A percentile compares a stretch with the other conserved stretches of the same genome.
Conservation (phyloP, 2,797 vertebrate genomes). For the Malacoctenus gilli region DNA sequence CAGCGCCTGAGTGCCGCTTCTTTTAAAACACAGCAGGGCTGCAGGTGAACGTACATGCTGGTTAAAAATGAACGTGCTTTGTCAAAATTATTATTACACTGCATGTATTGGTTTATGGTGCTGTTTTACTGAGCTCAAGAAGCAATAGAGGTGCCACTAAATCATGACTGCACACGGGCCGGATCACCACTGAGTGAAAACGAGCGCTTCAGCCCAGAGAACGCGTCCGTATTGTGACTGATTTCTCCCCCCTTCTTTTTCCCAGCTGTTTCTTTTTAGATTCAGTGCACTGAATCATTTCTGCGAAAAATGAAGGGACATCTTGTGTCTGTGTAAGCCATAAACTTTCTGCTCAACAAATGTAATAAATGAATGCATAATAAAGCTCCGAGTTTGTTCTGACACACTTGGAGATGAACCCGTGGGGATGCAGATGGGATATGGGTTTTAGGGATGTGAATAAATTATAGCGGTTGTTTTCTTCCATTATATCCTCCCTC, state of each 20-base stretch:
- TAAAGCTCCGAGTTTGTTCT: conserved; percentile 66
- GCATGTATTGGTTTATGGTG: conserved; percentile 9
- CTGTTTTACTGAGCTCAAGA: conserved; percentile 23
- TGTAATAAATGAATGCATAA: conserved; percentile 66
- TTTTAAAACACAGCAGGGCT: conserved; percentile 8
- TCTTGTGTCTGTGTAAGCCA: conserved; percentile 51
- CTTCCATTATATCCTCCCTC: conserved; percentile 32
- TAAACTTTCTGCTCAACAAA: conserved; percentile 62
- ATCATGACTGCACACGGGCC: conserved; percentile 17
- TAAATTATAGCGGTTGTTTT: conserved; percentile 68
- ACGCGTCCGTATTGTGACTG: conserved; percentile 43
- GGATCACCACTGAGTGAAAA: conserved; percentile 24
- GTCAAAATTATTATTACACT: conserved; percentile 19
- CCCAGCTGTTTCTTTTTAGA: conserved; percentile 34
- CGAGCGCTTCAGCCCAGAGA: conserved; percentile 36
- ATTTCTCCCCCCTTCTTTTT: conserved; percentile 17
- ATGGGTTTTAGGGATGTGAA: conserved; percentile 72
- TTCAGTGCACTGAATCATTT: conserved; percentile 43
- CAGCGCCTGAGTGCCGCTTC: not conserved
- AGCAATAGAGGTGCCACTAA: conserved; percentile 10
- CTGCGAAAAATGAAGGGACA: conserved; percentile 49
- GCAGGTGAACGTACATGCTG: conserved; percentile 3
- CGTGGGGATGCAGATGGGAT: conserved; percentile 68
- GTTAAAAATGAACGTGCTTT: conserved; percentile 13
- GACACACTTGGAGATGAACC: conserved; percentile 68